Evolutionary conservation across 1,140 invertebrate genomes (phyloP).

Genomic region (Varroa destructor): DNA sequence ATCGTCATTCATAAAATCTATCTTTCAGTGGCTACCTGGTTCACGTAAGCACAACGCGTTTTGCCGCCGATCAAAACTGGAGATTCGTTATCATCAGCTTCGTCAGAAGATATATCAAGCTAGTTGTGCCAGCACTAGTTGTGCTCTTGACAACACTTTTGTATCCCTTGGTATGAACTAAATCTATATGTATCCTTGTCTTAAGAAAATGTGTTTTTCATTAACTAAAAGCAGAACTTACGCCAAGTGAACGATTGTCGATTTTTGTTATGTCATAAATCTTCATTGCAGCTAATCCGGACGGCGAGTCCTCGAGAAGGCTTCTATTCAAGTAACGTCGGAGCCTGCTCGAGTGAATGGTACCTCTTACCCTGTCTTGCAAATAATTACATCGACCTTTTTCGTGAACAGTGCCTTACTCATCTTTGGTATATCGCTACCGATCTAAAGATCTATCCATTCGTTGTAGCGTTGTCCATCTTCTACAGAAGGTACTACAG

Average conservation of each 20-base stretch:
- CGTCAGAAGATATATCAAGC: slow-evolving; percentile 4
- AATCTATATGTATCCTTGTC: no score
- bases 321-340: slow-evolving; percentile 21
- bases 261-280: no score
- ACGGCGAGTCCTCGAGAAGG: slow-evolving; percentile 27
- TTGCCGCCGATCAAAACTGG: not conserved
- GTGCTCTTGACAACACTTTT: slow-evolving; percentile 15
- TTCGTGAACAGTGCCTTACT: slow-evolving; percentile 11
- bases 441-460: slow-evolving; percentile 15
- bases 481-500: slow-evolving; percentile 3
- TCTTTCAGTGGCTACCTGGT: slow-evolving; percentile 3
- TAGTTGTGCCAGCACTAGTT: not conserved
- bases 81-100: slow-evolving; percentile 9
- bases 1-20: no score
- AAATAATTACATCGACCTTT: slow-evolving; percentile 22
- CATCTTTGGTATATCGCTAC: slow-evolving; percentile 25
- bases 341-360: slow-evolving; percentile 8
- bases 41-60: slow-evolving; percentile 1
- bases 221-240: not conserved
- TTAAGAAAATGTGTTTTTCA: no score
- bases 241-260: not conserved
- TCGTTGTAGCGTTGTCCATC: not conserved
- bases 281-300: not conserved
- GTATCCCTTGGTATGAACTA: not conserved
- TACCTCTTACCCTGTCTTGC: not conserved